Percentiles rank a stretch among this genome's conserved stretches.
Evolutionary conservation across 2,113 vertebrate genomes (phyloP).

Genomic region (Monopterus albus): DNA sequence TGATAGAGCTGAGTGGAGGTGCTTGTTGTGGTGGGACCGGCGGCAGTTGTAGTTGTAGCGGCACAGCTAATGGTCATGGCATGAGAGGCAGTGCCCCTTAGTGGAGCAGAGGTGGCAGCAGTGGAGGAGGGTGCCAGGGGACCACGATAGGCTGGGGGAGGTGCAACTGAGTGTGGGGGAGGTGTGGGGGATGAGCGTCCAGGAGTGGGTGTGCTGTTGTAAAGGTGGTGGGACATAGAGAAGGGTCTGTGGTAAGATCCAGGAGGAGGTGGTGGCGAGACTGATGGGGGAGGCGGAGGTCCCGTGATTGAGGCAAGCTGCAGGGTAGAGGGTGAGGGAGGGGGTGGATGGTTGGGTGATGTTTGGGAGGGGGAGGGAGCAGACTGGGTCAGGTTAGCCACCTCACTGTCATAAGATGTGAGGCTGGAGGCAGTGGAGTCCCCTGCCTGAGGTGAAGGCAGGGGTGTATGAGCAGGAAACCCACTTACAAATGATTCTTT

Average conservation of each 20-base stretch:
- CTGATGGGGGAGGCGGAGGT: constrained; percentile 79
- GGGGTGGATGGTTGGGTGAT: constrained; percentile 73
- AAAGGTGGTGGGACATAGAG: constrained; percentile 82
- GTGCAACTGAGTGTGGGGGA: constrained; percentile 68
- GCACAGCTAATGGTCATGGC: constrained; percentile 69
- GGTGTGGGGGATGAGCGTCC: constrained; percentile 80
- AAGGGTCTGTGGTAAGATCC: constrained; percentile 83
- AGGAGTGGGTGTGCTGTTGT: constrained; percentile 73
- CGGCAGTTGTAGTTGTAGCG: constrained; percentile 59
- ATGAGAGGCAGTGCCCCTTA: constrained; percentile 64
- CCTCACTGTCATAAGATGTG: constrained; percentile 93
- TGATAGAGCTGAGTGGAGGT: constrained; percentile 74
- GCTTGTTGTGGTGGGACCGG: constrained; percentile 69
- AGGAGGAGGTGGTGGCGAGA: constrained; percentile 81
- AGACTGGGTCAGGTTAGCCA: constrained; percentile 90
- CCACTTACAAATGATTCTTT: constrained; percentile 72
- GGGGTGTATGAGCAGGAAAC: constrained; percentile 73
- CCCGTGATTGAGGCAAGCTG: constrained; percentile 64
- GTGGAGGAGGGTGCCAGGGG: constrained; percentile 49
- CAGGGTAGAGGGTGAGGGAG: constrained; percentile 72
- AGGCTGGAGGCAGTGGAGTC: constrained; percentile 93
- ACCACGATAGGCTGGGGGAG: constrained; percentile 76
- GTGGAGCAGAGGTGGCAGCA: constrained; percentile 61
- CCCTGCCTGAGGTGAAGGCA: constrained; percentile 83
- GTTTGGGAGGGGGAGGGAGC: constrained; percentile 78